Evolutionary conservation across 2,113 vertebrate genomes (phyloP), one percentile per base, ranked within the genome.

Genomic region (Microcebus tavaratra): DNA sequence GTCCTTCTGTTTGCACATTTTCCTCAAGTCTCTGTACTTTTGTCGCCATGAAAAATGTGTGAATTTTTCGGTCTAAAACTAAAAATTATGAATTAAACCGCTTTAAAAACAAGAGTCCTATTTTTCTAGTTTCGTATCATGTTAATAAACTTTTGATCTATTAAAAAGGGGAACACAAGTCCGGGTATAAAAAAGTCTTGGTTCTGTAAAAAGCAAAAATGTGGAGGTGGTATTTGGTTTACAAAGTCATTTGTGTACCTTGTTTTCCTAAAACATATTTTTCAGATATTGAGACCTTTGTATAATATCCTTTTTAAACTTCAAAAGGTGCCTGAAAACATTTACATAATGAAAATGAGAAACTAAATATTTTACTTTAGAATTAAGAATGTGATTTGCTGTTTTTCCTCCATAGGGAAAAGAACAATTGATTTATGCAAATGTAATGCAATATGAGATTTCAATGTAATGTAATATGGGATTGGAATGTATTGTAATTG

Each of bases 351-450:
- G n/a, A 95, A 95, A 90, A 95, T 70, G 48, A 80, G 65, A 95
- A 97, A 68, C 57, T 94, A 88, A 94, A 88, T 53, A 95, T 89
- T 96, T 91, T 92, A 48, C 55, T 88, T 91, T 93, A 92, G 53
- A 96, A 94, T 90, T 83, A 94, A 95, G 70, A 96, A 97, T 72
- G n/a, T 59, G 73, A 82, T 80, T 96, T 95, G 65, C 70, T 92
- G 76, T 36, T 95, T 83, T 48, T 87, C 70, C 55, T 97, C 84
- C 25, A 67, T 36, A 70, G 96, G 78, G 88, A 95, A 96, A 96
- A 76, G 68, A 95, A 23, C 34, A 83, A 97, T 90, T 90, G 61
- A 31, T 83, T 97, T 95, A 97, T 95, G 83, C 61, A 95, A 90
- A 94, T 88, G 23, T 53, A 85, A 65, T 9, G 0, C 59, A 55